A percentile compares a stretch with the other conserved stretches of the same genome.
Conservation (phyloP, 2,888 invertebrate genomes). For the Carpatolechia fugitivella region DNA sequence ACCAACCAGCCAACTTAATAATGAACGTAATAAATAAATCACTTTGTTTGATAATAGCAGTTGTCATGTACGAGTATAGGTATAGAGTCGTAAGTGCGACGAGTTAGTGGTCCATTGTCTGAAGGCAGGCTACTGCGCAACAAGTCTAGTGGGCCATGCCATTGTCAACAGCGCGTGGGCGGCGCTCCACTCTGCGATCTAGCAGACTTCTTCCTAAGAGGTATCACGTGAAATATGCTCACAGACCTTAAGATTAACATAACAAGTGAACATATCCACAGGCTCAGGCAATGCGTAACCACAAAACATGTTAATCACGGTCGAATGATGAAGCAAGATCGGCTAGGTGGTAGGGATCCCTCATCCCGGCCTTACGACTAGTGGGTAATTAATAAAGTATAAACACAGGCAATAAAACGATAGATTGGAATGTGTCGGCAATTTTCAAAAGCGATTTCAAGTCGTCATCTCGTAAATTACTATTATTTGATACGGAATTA, state of each 20-base stretch:
- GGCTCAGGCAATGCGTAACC: neutral
- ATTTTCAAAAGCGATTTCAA: conserved; percentile 66
- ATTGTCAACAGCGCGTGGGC: conserved; percentile 57
- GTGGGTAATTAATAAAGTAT: conserved; percentile 64
- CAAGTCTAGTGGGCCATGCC: conserved; percentile 45
- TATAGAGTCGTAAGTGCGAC: conserved; percentile 42
- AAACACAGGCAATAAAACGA: conserved; percentile 65
- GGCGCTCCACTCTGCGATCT: conserved; percentile 39
- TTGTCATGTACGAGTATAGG: conserved; percentile 37
- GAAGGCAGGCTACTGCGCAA: conserved; percentile 62
- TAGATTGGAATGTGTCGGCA: conserved; percentile 67
- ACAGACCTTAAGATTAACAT: neutral
- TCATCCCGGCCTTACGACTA: conserved; percentile 37
- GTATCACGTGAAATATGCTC: conserved; percentile 29
- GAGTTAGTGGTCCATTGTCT: conserved; percentile 60
- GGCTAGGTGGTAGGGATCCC: conserved; percentile 22
- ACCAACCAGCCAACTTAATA: conserved; percentile 30
- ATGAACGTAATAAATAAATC: conserved; percentile 45
- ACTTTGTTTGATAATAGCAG: conserved; percentile 40
- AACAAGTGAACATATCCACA: neutral
- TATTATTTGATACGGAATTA: conserved; percentile 77
- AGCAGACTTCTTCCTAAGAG: conserved; percentile 23
- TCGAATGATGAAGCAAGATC: conserved; percentile 21
- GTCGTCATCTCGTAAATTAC: conserved; percentile 74
- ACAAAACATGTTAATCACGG: conserved; percentile 15